A percentile compares a stretch with the other conserved stretches of the same genome.
Evolutionary conservation across 2,888 invertebrate species (phyloP).

Genomic region (Conistra vaccinii): DNA sequence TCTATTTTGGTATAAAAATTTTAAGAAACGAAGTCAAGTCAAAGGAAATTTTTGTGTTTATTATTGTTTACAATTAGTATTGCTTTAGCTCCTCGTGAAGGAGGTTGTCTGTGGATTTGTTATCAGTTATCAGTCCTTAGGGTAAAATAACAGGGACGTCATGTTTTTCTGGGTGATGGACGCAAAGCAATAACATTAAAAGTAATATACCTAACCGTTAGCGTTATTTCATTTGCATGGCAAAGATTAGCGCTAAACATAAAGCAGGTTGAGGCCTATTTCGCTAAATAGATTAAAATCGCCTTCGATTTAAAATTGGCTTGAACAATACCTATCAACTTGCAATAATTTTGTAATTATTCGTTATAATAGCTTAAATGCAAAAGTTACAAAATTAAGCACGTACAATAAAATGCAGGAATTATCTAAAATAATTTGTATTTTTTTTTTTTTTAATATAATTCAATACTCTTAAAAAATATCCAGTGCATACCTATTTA

Average conservation of each 20-base stretch:
- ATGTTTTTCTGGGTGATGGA: neutral
- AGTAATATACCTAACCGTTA: neutral
- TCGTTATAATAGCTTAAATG: neutral
- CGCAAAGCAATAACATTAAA: constrained; percentile 3
- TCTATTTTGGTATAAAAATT: constrained; percentile 27
- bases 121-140: neutral
- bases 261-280: neutral
- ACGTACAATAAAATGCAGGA: neutral
- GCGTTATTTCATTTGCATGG: neutral
- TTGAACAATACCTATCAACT: neutral
- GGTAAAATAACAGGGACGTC: neutral
- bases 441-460: neutral
- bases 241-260: neutral
- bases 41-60: neutral
- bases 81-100: constrained; percentile 6
- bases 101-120: constrained; percentile 13
- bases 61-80: constrained; percentile 32
- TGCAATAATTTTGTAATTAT: neutral
- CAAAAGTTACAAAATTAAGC: neutral
- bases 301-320: neutral
- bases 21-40: neutral
- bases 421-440: neutral
- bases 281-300: neutral
- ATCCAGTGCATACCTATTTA: neutral
- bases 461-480: neutral